A percentile compares a stretch with the other conserved stretches of the same genome.
These are phyloP conservation scores for Ametastegia equiseti DNA, from an alignment of 2,888 invertebrate genomes.

Conservation along the genomic window DNA sequence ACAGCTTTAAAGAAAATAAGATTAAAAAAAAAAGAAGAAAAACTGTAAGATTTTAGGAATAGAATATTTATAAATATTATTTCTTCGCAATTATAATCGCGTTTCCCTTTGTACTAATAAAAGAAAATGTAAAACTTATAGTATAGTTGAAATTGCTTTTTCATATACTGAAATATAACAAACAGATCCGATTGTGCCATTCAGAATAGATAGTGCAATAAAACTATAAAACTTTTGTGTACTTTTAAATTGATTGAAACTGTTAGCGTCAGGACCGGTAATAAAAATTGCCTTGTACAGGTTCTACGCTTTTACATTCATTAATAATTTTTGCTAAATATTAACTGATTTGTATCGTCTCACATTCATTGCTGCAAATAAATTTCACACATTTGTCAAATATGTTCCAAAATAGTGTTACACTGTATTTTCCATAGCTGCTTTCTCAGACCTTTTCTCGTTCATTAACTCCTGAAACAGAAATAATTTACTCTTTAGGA, in stretches of 20 bases:
- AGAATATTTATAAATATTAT: constrained; percentile 31
- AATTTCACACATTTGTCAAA: not conserved
- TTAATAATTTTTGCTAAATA: not conserved
- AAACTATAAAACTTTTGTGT: not conserved
- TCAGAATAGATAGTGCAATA: constrained; percentile 4
- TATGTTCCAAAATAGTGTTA: not conserved
- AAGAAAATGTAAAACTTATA: not conserved
- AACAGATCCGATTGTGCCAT: not conserved
- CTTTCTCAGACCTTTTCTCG: constrained; percentile 3
- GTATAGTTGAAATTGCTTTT: constrained; percentile 1
- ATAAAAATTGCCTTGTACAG: constrained; percentile 24
- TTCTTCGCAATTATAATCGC: not conserved
- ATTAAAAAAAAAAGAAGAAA: not conserved
- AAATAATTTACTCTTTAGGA: not conserved
- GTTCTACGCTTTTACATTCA: not conserved
- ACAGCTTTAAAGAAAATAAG: constrained; percentile 10
- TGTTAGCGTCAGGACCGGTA: not conserved
- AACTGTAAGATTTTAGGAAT: constrained; percentile 15
- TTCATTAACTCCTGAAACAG: constrained; percentile 23
- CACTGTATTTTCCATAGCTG: constrained; percentile 6
- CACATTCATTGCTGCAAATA: not conserved
- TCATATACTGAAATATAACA: not conserved
- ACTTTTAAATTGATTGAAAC: not conserved
- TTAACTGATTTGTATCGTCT: not conserved
- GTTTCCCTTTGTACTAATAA: not conserved